Conservation (phyloP, 2,888 invertebrate species). For the Drosophila hamatofila region DNA sequence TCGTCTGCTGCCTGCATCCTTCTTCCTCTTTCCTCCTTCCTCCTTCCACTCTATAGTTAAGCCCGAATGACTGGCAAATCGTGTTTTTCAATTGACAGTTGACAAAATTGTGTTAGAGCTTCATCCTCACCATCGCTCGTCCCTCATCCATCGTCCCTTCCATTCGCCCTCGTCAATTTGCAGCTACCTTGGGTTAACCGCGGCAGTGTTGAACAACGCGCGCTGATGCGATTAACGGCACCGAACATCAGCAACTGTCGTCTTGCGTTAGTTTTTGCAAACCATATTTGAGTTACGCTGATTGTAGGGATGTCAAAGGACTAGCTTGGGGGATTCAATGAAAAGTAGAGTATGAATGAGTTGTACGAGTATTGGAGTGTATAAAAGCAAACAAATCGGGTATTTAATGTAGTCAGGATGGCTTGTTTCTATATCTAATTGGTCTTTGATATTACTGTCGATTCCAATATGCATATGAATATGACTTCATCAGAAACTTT, state of each 20-base stretch:
- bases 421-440: too few relatives aligned
- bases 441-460: background rate
- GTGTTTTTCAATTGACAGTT: constrained; percentile 74
- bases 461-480: too few relatives aligned
- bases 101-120: constrained; percentile 67
- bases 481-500: too few relatives aligned
- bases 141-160: background rate
- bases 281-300: background rate
- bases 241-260: constrained; percentile 22
- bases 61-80: constrained; percentile 62
- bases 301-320: background rate
- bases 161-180: background rate
- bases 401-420: too few relatives aligned
- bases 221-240: constrained; percentile 56
- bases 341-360: too few relatives aligned
- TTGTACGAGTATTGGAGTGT: too few relatives aligned
- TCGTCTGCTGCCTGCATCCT: background rate
- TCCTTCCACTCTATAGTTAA: constrained; percentile 12
- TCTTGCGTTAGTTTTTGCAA: background rate
- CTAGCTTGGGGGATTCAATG: background rate
- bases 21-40: background rate
- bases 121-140: background rate
- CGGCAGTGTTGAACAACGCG: constrained; percentile 52
- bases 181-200: constrained; percentile 18
- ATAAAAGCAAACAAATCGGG: too few relatives aligned